Base-by-base conservation (phyloP, 2,888 invertebrate species). In the Troides oblongomaculatus region DNA sequence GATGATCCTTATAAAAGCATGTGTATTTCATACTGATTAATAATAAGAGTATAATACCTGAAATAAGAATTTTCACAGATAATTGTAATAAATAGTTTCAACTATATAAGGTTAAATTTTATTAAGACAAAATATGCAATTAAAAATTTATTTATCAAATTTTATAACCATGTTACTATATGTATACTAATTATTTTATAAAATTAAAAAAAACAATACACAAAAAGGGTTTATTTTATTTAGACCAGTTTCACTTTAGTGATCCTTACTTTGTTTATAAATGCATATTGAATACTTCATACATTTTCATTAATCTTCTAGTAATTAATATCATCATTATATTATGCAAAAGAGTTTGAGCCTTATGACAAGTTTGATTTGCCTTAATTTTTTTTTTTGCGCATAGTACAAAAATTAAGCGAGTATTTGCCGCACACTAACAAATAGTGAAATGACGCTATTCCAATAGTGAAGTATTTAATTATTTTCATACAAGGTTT, bases 331-430 rank as follows among this genome's bases (percentile, higher is more conserved):
- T 53, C 53, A 53, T 53, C 14, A 53, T 17, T 1, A 18, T 12
- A 23, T 58, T 57, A 58, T 43, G 25, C 18, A 3, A 25, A 46
- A 21, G 46, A 58, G 58, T 67, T 66, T 64, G 63, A 64, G 68
- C 68, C 64, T 25, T 17, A 53, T 21, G 68, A 68, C 68, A 68
- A 68, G 58, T 68, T 64, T 18, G 17, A 68, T 63, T 64, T 63
- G 50, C n/a, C 63, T 36, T n/a, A 56, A 50, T 18, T 18, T 23
- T 63, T 36, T 61, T 58, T n/a, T 62, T 62, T 62, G 66, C 56
- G 23, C 23, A 58, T 12, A 8, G 2, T 21, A 23, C 57, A 58
- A 58, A 14, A n/a, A 7, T 23, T 23, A 58, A 46, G 57, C 58
- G 59, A 66, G 66, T 50, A 69, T 46, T 65, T 64, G 61, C n/a